Conservation (phyloP, 2,797 vertebrate species). For the Pipistrellus nathusii region DNA sequence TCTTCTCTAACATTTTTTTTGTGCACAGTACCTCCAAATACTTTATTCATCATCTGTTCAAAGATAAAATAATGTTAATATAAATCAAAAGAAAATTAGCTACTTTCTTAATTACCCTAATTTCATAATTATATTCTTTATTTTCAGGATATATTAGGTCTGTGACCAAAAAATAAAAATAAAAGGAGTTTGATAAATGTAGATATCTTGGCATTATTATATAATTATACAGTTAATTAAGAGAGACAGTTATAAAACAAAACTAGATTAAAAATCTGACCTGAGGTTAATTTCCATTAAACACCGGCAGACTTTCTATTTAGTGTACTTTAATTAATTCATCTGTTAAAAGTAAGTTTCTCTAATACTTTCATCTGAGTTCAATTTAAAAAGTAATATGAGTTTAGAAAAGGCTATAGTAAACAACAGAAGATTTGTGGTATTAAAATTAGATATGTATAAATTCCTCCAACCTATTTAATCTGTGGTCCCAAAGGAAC, state of each 20-base stretch:
- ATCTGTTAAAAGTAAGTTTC: slow-evolving; percentile 41
- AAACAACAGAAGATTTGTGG: neutral
- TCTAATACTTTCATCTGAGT: slow-evolving; percentile 11
- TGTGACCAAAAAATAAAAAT: neutral
- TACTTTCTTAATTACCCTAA: neutral
- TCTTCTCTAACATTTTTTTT: slow-evolving; percentile 98
- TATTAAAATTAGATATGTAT: neutral
- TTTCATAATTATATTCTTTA: neutral
- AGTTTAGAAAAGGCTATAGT: slow-evolving; percentile 12
- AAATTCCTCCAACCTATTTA: slow-evolving; percentile 27
- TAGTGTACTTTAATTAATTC: slow-evolving; percentile 39
- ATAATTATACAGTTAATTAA: slow-evolving; percentile 54
- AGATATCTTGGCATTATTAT: slow-evolving; percentile 1
- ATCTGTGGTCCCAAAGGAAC: neutral
- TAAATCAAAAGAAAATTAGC: neutral
- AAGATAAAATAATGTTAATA: slow-evolving; percentile 66
- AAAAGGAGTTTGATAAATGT: slow-evolving; percentile 29
- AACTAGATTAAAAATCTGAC: slow-evolving; percentile 51
- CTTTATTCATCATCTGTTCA: slow-evolving; percentile 99
- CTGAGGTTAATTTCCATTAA: slow-evolving; percentile 61
- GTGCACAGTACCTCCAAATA: slow-evolving; percentile 98
- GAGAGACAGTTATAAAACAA: slow-evolving; percentile 43
- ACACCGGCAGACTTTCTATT: slow-evolving; percentile 47
- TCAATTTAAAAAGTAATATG: slow-evolving; percentile 43
- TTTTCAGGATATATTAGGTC: slow-evolving; percentile 8